Base-by-base conservation (phyloP, 1,140 invertebrate species). In the Eupeodes corollae region DNA sequence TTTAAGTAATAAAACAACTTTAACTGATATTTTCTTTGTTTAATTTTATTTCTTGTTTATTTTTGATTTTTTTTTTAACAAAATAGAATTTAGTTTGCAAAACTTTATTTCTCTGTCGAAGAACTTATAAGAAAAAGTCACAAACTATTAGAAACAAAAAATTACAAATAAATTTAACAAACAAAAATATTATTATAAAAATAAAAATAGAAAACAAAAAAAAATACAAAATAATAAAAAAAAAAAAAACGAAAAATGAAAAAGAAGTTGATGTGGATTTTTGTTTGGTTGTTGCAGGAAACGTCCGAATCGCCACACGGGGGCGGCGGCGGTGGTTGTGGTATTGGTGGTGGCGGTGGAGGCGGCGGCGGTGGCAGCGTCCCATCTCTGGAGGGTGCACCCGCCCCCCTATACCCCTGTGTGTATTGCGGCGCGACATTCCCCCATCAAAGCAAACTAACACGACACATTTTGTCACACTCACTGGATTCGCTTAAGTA, bases 261-360 rank as follows among this genome's bases (percentile, higher is more conserved):
- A 75, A 86, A 88, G 86, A 88, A 88, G 86, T 88, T 88, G 85
- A 88, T 87, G 83, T 82, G 79, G 76, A 76, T 72, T 70, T 85
- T 83, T 86, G 84, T 85, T 85, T 85, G 80, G 83, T 87, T 88
- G 83, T 86, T 88, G 82, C 84, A 88, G 86, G 84, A 86, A 77
- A 76, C 79, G 72, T 82, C 82, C 76, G 79, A 81, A 76, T 79
- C 80, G 70, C 75, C 76, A 69, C 74, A 73, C 51, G 59, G 57
- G 49, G 52, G 54, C 42, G 15, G 49, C 46, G 56, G 58, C 68
- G 69, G 71, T 64, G 73, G 71, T 64, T 57, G 69, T 47, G 32
- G 51, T 48, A 45, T 54, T 48, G 68, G 71, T 59, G 70, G 67
- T 61, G 61, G 72, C 55, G 67, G 56, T 52, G 57, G 55, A 59